Conservation (phyloP, 2,888 invertebrate genomes). For the Conops quadrifasciatus region DNA sequence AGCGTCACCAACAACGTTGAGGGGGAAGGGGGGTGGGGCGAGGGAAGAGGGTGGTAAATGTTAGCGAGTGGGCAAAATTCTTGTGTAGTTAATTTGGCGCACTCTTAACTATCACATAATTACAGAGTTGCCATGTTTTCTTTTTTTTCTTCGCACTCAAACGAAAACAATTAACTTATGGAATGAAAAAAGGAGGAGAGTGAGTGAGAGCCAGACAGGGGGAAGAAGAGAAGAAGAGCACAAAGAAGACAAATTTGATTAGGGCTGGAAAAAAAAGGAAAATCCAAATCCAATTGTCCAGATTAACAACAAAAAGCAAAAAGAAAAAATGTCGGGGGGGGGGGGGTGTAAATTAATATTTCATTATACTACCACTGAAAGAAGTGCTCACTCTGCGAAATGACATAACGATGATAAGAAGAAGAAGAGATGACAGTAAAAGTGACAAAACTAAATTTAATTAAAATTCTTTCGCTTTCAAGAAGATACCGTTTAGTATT, state of each 20-base stretch:
- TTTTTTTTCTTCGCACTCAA: not conserved
- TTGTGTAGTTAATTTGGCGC: not conserved
- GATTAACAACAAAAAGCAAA: not conserved
- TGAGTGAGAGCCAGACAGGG: not conserved
- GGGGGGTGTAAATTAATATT: not conserved
- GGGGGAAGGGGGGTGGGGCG: not conserved
- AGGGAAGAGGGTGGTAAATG: too few relatives aligned
- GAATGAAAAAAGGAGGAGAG: not conserved
- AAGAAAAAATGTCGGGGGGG: not conserved
- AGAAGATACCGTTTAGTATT: too few relatives aligned
- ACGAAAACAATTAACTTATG: not conserved
- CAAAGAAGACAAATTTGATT: not conserved
- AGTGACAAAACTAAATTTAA: not conserved
- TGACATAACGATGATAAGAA: not conserved
- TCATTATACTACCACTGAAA: too few relatives aligned
- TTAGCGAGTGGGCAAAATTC: too few relatives aligned
- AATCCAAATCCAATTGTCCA: not conserved
- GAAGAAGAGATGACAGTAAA: not conserved
- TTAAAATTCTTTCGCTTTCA: not conserved
- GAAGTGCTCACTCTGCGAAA: not conserved
- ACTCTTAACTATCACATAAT: constrained; percentile 1
- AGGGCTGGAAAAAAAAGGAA: not conserved
- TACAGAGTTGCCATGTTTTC: not conserved
- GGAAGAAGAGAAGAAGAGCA: not conserved
- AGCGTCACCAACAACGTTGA: not conserved